A percentile compares a stretch with the other conserved stretches of the same genome.
These are phyloP conservation scores for Protonibea diacanthus DNA, from an alignment of 2,797 vertebrate genomes.

Conservation along the genomic window DNA sequence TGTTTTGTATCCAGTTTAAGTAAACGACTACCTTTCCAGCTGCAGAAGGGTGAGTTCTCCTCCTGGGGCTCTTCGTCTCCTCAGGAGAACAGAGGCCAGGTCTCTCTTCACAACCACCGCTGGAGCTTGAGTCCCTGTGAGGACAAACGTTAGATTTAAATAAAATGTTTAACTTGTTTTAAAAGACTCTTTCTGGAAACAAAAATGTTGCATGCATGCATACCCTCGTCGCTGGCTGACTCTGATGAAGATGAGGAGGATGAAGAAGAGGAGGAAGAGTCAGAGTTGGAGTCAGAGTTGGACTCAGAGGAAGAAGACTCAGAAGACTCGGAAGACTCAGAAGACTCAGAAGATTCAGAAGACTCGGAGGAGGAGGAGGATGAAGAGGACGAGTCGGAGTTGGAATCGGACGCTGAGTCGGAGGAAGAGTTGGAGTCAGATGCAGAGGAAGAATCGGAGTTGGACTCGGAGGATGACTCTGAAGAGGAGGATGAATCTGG, in stretches of 20 bases:
- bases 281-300: constrained; percentile 32
- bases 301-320: constrained; percentile 48
- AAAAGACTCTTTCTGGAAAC: background rate
- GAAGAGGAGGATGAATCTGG: constrained; percentile 38
- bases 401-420: constrained; percentile 62
- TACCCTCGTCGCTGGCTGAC: constrained; percentile 81
- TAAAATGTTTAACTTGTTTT: no score
- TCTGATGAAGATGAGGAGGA: constrained; percentile 82
- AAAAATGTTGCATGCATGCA: constrained; percentile 8
- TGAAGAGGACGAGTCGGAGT: constrained; percentile 54
- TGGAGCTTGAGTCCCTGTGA: constrained; percentile 51
- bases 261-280: constrained; percentile 65
- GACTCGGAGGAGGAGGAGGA: constrained; percentile 26
- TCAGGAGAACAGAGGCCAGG: constrained; percentile 82
- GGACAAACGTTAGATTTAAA: background rate
- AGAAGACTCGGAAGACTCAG: constrained; percentile 48
- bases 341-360: constrained; percentile 43
- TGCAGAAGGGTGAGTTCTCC: constrained; percentile 75
- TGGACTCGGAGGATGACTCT: constrained; percentile 34
- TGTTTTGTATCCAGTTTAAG: background rate
- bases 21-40: constrained; percentile 87
- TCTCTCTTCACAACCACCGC: constrained; percentile 83
- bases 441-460: constrained; percentile 54
- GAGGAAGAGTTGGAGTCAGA: constrained; percentile 56
- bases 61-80: constrained; percentile 75